These are phyloP conservation scores for Mesoligia furuncula DNA, from an alignment of 2,888 invertebrate genomes.

Conservation along the genomic window DNA sequence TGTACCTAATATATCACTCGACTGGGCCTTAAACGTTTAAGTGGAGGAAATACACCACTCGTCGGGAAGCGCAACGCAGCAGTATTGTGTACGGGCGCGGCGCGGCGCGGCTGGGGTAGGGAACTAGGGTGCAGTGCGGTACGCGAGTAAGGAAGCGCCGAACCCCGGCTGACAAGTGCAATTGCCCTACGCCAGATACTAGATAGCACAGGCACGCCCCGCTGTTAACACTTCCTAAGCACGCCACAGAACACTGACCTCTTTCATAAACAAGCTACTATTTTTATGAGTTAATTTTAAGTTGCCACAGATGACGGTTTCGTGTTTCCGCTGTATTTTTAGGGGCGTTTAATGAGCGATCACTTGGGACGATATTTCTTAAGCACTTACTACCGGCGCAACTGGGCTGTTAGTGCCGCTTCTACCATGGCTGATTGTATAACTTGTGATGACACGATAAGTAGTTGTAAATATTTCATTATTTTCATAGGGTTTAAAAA, in stretches of 20 bases:
- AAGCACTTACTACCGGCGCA: not conserved
- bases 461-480: constrained; percentile 8
- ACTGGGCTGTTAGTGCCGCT: not conserved
- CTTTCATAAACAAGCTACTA: constrained; percentile 66
- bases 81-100: constrained; percentile 48
- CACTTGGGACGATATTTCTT: not conserved
- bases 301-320: constrained; percentile 26
- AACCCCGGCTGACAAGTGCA: constrained; percentile 82
- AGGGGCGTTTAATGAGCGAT: not conserved
- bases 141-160: constrained; percentile 65
- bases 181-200: constrained; percentile 81
- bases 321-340: constrained; percentile 3
- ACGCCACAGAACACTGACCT: constrained; percentile 80
- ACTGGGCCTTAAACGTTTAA: constrained; percentile 57
- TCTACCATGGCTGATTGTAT: not conserved
- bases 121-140: constrained; percentile 58
- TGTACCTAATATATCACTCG: constrained; percentile 48
- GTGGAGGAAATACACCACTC: constrained; percentile 56
- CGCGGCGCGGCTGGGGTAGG: constrained; percentile 42
- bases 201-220: constrained; percentile 85
- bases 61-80: constrained; percentile 56
- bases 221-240: constrained; percentile 83
- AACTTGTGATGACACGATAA: not conserved
- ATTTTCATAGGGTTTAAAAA: not conserved
- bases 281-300: constrained; percentile 63